Percentiles rank a stretch among this genome's conserved stretches.
Evolutionary conservation across 2,888 invertebrate genomes (phyloP).

Genomic region (Oasisia sp.): DNA sequence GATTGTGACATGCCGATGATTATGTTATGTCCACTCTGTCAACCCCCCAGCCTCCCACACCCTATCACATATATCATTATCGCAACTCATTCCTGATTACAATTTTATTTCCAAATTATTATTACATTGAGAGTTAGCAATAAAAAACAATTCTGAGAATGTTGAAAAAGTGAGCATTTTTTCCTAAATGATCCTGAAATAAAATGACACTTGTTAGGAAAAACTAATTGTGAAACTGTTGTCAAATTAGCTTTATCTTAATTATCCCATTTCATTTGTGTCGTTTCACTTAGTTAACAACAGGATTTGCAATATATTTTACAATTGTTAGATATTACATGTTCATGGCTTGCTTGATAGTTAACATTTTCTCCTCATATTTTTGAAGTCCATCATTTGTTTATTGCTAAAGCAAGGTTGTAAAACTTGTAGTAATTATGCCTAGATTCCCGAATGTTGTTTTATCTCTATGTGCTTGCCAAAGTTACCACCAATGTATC

Average conservation of each 20-base stretch:
- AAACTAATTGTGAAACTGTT: background rate
- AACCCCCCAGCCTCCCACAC: too few species aligned
- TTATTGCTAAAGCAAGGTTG: too few species aligned
- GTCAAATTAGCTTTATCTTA: background rate
- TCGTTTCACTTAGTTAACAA: background rate
- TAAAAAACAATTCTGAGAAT: background rate
- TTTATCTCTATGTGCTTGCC: background rate
- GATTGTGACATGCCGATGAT: background rate
- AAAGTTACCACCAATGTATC: background rate
- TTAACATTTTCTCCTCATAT: too few species aligned
- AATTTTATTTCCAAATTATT: background rate
- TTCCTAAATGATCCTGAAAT: background rate
- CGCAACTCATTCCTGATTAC: background rate
- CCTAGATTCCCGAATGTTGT: background rate
- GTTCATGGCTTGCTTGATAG: too few species aligned
- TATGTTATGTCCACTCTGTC: background rate
- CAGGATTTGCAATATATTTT: too few species aligned
- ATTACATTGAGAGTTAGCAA: background rate
- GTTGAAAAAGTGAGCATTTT: background rate
- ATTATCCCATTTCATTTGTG: background rate
- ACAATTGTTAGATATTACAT: too few species aligned
- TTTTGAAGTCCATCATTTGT: too few species aligned
- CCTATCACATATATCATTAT: background rate
- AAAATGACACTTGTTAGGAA: background rate
- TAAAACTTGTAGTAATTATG: too few species aligned